These are phyloP conservation scores for Nebria salina DNA, from an alignment of 2,888 invertebrate species.

Conservation along the genomic window DNA sequence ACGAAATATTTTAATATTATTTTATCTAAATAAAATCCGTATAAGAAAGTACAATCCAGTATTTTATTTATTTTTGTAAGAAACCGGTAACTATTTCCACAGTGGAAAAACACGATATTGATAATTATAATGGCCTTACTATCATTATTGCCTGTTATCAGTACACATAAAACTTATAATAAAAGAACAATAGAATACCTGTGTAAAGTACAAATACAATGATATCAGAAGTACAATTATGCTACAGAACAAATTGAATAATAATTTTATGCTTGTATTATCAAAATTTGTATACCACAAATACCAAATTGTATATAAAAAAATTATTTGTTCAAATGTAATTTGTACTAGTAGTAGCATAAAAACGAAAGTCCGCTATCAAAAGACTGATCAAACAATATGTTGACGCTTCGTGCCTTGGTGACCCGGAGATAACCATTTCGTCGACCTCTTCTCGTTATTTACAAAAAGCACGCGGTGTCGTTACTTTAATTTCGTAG, in stretches of 20 bases:
- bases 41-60: too few relatives aligned
- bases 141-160: slow-evolving; percentile 20
- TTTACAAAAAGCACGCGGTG: background rate
- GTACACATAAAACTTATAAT: slow-evolving; percentile 2
- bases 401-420: background rate
- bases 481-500: slow-evolving; percentile 19
- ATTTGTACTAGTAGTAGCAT: background rate
- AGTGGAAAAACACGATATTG: background rate
- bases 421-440: background rate
- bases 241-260: background rate
- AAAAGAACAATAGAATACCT: slow-evolving; percentile 16
- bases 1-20: too few relatives aligned
- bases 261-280: background rate
- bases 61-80: background rate
- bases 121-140: slow-evolving; percentile 22
- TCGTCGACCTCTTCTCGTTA: background rate
- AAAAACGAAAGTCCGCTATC: background rate
- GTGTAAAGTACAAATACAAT: background rate
- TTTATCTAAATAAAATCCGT: too few relatives aligned
- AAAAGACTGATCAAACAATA: background rate
- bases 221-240: background rate
- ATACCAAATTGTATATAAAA: background rate
- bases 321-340: too few relatives aligned
- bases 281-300: background rate
- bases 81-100: background rate